Conservation (phyloP, 1,140 invertebrate genomes). For the Doryteuthis pealeii region DNA sequence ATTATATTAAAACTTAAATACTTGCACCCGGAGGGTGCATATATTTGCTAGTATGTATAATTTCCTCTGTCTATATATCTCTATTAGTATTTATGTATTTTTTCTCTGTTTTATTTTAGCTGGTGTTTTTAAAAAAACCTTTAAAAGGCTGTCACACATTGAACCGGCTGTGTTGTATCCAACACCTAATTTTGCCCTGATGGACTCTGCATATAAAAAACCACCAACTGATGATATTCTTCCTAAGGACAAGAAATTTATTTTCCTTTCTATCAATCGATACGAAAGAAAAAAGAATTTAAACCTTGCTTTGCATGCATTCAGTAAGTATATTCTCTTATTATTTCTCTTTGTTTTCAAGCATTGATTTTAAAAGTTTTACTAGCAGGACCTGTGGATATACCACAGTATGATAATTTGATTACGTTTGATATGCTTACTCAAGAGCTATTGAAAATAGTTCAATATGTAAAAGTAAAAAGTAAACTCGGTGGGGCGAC, state of each 20-base stretch:
- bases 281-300: slow-evolving; percentile 98
- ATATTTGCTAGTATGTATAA: too few species aligned
- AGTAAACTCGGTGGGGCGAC: too few species aligned
- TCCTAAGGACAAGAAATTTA: slow-evolving; percentile 40
- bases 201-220: slow-evolving; percentile 69
- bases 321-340: slow-evolving; percentile 69
- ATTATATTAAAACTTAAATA: too few species aligned
- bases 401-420: too few species aligned
- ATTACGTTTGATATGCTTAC: too few species aligned
- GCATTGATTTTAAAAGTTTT: too few species aligned
- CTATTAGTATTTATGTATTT: too few species aligned
- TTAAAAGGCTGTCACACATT: slow-evolving; percentile 67
- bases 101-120: slow-evolving; percentile 60
- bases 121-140: slow-evolving; percentile 81
- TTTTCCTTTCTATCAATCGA: slow-evolving; percentile 92
- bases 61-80: too few species aligned
- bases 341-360: neutral
- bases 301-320: slow-evolving; percentile 76
- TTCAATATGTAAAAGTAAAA: too few species aligned
- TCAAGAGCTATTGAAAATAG: too few species aligned
- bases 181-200: slow-evolving; percentile 74
- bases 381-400: too few species aligned
- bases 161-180: slow-evolving; percentile 86
- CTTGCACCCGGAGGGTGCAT: too few species aligned
- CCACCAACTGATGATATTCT: slow-evolving; percentile 61